Evolutionary conservation across 1,140 invertebrate species (phyloP).

Genomic region (Paraescarpia echinospica): DNA sequence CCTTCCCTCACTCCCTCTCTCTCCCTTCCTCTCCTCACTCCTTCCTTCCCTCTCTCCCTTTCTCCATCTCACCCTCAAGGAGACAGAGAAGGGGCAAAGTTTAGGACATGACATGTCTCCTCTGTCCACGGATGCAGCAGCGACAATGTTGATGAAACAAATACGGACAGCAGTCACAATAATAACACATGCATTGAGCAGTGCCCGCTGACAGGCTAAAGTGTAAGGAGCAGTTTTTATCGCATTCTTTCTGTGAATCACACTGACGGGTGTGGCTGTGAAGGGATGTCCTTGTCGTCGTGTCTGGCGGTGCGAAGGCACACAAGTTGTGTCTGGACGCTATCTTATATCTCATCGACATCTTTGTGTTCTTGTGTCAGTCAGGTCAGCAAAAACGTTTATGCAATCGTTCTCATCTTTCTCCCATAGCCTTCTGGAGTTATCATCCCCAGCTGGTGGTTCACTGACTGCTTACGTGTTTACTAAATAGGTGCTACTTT

Average conservation of each 20-base stretch:
- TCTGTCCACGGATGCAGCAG: background rate
- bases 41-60: no score
- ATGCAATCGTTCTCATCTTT: background rate
- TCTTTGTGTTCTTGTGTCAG: background rate
- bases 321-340: background rate
- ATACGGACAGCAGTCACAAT: background rate
- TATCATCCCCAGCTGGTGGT: background rate
- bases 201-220: background rate
- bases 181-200: background rate
- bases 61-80: background rate
- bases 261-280: background rate
- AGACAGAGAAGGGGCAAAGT: background rate
- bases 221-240: conserved; percentile 5
- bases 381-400: background rate
- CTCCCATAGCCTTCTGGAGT: background rate
- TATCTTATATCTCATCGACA: background rate
- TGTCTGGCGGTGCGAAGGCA: background rate
- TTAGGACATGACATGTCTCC: background rate
- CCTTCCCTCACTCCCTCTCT: no score
- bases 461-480: background rate
- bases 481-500: background rate
- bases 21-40: background rate
- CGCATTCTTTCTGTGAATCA: background rate
- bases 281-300: background rate
- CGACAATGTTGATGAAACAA: background rate